Evolutionary conservation across 2,888 invertebrate genomes (phyloP).

Genomic region (Cosmia pyralina): DNA sequence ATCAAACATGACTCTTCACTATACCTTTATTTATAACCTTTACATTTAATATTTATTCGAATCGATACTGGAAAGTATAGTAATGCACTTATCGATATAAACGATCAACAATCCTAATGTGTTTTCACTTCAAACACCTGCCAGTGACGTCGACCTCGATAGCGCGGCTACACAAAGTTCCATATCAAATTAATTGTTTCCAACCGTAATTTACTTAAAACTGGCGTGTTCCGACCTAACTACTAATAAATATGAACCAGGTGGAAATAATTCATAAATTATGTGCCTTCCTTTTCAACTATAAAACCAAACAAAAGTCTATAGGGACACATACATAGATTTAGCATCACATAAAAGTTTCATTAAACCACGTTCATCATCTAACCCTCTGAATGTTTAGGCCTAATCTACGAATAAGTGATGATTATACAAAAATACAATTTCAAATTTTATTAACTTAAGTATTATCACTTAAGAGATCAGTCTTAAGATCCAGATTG

Average conservation of each 20-base stretch:
- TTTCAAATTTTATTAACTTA: constrained; percentile 73
- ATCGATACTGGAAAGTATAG: constrained; percentile 29
- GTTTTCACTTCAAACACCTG: constrained; percentile 42
- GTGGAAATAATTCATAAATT: constrained; percentile 38
- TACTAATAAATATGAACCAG: constrained; percentile 52
- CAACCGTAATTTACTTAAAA: constrained; percentile 51
- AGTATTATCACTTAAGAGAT: constrained; percentile 68
- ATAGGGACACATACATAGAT: constrained; percentile 1
- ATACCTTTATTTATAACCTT: constrained; percentile 6
- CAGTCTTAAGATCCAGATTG: constrained; percentile 68
- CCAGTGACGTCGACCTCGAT: constrained; percentile 9
- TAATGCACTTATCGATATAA: constrained; percentile 28
- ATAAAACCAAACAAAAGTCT: constrained; percentile 26
- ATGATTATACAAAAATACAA: constrained; percentile 69
- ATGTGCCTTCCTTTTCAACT: constrained; percentile 33
- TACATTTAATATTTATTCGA: constrained; percentile 24
- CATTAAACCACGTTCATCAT: not conserved
- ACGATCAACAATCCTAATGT: constrained; percentile 41
- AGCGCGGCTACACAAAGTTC: constrained; percentile 52
- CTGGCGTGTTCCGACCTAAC: constrained; percentile 48
- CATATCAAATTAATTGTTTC: constrained; percentile 57
- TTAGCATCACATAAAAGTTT: constrained; percentile 21
- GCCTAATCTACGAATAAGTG: constrained; percentile 58
- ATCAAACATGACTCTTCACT: not conserved
- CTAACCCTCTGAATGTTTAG: constrained; percentile 45